These are phyloP conservation scores for Verasper variegatus DNA, from an alignment of 2,113 vertebrate species.

Conservation along the genomic window DNA sequence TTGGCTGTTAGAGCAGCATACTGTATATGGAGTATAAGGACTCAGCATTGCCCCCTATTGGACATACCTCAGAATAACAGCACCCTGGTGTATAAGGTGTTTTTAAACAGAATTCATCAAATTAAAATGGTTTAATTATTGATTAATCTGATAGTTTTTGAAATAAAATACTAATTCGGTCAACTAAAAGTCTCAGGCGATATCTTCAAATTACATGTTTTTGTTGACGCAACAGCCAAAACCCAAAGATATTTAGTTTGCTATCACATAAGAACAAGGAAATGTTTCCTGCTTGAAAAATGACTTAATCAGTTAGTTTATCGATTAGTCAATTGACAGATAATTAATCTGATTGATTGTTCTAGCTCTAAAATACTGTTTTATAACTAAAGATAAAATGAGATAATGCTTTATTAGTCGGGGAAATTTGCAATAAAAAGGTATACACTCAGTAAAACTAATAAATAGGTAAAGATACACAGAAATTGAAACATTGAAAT, in stretches of 20 bases:
- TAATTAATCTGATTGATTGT: neutral
- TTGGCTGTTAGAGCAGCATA: neutral
- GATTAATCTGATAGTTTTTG: neutral
- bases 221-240: no score
- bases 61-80: constrained; percentile 40
- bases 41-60: constrained; percentile 83
- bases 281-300: neutral
- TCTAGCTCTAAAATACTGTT: neutral
- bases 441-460: neutral
- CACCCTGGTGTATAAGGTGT: neutral
- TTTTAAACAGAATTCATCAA: neutral
- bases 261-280: neutral
- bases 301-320: neutral
- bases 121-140: neutral
- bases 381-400: no score
- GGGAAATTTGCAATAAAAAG: neutral
- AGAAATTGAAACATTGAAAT: neutral
- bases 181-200: no score
- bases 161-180: no score
- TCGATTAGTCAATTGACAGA: neutral
- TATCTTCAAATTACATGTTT: neutral
- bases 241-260: neutral
- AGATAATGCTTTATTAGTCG: neutral
- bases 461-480: neutral
- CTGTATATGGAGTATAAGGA: neutral